phyloP scores from a whole-genome alignment of 2,113 vertebrate genomes.

The Mobula birostris region DNA sequence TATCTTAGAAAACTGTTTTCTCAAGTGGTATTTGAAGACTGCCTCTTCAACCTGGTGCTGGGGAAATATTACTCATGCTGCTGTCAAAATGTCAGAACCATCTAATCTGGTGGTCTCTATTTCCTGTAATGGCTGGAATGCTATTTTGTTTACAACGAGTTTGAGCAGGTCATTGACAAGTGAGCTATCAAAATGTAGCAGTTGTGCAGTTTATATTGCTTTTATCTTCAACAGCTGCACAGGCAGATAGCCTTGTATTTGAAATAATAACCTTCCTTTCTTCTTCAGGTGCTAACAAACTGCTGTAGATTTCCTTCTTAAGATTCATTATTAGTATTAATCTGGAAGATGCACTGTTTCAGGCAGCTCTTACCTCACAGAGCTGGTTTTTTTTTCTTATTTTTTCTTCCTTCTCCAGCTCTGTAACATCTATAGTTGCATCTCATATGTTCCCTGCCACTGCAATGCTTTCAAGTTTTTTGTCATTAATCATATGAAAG shows the following conservation, averaged over 20 bases:
- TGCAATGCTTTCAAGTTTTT: too few species aligned
- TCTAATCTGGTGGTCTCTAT: not conserved
- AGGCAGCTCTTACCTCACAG: too few species aligned
- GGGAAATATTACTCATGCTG: not conserved
- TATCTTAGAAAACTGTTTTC: not conserved
- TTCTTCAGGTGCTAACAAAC: not conserved
- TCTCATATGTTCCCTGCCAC: too few species aligned
- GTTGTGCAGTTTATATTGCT: constrained; percentile 24
- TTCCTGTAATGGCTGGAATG: constrained; percentile 16
- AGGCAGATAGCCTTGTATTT: not conserved
- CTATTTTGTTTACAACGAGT: constrained; percentile 21
- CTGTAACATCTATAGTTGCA: too few species aligned
- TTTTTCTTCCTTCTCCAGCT: too few species aligned
- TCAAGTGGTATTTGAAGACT: not conserved
- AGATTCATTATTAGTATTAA: too few species aligned
- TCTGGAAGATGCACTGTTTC: too few species aligned
- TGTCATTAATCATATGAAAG: too few species aligned
- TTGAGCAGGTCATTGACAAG: not conserved
- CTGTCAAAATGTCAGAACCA: not conserved
- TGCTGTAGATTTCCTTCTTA: not conserved
- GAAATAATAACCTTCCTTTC: constrained; percentile 24
- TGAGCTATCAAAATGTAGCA: constrained; percentile 19
- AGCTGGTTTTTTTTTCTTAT: too few species aligned
- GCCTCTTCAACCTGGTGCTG: not conserved
- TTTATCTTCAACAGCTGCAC: constrained; percentile 4